phyloP scores from a whole-genome alignment of 2,113 vertebrate genomes.

The Eptatretus burgeri region DNA sequence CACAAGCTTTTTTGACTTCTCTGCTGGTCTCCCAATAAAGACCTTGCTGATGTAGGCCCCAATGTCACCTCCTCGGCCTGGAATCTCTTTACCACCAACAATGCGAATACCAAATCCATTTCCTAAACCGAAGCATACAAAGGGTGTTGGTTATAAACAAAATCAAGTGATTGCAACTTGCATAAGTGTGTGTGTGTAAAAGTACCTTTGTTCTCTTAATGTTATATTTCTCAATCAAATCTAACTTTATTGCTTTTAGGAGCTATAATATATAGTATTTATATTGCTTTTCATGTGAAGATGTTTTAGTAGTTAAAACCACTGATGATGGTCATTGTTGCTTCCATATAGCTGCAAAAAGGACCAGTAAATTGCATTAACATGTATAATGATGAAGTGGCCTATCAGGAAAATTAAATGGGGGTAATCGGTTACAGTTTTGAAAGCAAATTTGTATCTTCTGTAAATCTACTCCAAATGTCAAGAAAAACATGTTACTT shows the following conservation, averaged over 20 bases:
- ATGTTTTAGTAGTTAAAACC: too few species aligned
- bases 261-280: too few species aligned
- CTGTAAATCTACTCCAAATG: too few species aligned
- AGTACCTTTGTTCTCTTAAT: background rate
- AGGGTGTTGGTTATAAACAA: slow-evolving; percentile 6
- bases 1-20: slow-evolving; percentile 45
- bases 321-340: too few species aligned
- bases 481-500: too few species aligned
- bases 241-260: background rate
- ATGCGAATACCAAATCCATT: slow-evolving; percentile 69
- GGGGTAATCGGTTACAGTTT: too few species aligned
- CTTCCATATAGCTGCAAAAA: too few species aligned
- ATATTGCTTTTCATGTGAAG: too few species aligned
- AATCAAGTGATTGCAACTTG: background rate
- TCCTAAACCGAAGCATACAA: slow-evolving; percentile 22
- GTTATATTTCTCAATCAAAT: background rate
- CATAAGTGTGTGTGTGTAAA: background rate
- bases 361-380: too few species aligned
- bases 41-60: slow-evolving; percentile 83
- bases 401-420: too few species aligned
- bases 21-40: slow-evolving; percentile 46
- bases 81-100: slow-evolving; percentile 83
- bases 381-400: too few species aligned
- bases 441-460: too few species aligned
- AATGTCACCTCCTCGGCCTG: slow-evolving; percentile 46